phyloP scores from a whole-genome alignment of 2,797 vertebrate genomes.

The Lepilemur ruficaudatus region DNA sequence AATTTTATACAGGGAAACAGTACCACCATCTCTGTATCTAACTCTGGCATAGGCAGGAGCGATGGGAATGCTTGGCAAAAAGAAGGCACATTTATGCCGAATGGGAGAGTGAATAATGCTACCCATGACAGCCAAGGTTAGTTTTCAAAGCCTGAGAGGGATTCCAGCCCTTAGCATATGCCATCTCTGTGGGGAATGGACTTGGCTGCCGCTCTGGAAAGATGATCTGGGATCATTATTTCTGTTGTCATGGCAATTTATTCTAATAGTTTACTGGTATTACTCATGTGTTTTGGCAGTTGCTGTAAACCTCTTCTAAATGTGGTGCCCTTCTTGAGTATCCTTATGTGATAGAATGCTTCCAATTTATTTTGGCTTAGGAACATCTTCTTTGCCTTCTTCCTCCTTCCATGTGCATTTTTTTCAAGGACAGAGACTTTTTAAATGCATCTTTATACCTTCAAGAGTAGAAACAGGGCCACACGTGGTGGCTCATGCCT shows the following conservation, averaged over 20 bases:
- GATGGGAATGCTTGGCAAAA: conserved; percentile 25
- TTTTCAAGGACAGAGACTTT: not conserved
- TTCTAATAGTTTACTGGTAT: conserved; percentile 23
- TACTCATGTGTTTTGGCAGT: conserved; percentile 1
- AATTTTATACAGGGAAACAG: not conserved
- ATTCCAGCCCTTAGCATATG: conserved; percentile 30
- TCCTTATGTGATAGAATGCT: not conserved
- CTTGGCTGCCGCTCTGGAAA: conserved; percentile 41
- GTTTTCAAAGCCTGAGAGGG: conserved; percentile 34
- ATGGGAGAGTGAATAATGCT: conserved; percentile 5
- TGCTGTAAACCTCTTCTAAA: not conserved
- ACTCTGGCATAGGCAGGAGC: not conserved
- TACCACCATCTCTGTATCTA: not conserved
- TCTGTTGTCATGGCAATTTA: conserved; percentile 61
- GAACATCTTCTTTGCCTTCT: not conserved
- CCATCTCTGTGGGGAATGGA: conserved; percentile 24
- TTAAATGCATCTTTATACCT: not conserved
- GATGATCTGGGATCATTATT: conserved; percentile 53
- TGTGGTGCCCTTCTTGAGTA: not conserved
- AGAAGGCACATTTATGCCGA: not conserved
- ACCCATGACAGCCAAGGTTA: conserved; percentile 27
- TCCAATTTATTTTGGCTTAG: not conserved
- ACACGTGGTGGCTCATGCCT: not conserved
- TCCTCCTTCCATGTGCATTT: not conserved
- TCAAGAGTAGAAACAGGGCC: not conserved